These are phyloP conservation scores for Diarsia mendica DNA, from an alignment of 2,888 invertebrate genomes.

Conservation along the genomic window DNA sequence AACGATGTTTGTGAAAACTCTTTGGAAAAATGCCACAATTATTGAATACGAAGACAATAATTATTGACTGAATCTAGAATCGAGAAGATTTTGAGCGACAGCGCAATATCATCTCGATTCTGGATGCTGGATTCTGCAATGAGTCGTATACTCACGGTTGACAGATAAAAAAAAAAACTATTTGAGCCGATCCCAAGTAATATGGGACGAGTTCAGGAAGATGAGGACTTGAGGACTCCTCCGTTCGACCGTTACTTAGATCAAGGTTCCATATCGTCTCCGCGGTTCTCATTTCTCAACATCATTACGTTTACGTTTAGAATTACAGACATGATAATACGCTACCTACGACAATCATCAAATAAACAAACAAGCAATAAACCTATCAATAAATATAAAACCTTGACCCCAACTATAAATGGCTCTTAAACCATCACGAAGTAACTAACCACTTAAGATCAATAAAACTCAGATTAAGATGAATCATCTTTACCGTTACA, in stretches of 20 bases:
- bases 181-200: too few relatives aligned
- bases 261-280: constrained; percentile 1
- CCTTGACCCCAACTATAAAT: constrained; percentile 23
- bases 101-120: not conserved
- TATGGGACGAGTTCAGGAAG: too few relatives aligned
- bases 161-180: too few relatives aligned
- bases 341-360: not conserved
- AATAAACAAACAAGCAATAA: constrained; percentile 26
- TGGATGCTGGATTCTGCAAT: not conserved
- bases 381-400: constrained; percentile 25
- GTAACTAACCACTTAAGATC: constrained; percentile 39
- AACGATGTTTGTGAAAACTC: not conserved
- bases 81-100: not conserved
- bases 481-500: constrained; percentile 51
- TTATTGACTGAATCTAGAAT: not conserved
- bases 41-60: not conserved
- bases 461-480: constrained; percentile 38
- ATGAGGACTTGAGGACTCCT: too few relatives aligned
- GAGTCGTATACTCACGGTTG: too few relatives aligned
- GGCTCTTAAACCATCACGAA: constrained; percentile 48
- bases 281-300: not conserved
- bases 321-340: not conserved
- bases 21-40: not conserved
- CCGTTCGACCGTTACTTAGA: not conserved
- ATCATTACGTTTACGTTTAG: not conserved